Conservation (phyloP, 1,140 invertebrate species). For the Bombus superbus region DNA sequence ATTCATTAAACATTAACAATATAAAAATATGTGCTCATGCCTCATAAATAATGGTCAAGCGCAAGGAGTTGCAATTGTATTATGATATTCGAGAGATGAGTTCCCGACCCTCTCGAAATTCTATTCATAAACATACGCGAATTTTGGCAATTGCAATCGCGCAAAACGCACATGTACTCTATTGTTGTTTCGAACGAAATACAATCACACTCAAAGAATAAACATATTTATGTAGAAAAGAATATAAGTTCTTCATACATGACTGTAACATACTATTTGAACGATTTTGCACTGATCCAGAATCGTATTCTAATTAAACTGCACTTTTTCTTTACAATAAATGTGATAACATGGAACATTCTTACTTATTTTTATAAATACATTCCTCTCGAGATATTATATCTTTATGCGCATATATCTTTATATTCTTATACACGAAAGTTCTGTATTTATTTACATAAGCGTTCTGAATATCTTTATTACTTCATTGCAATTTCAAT, state of each 20-base stretch:
- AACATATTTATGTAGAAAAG: conserved; percentile 17
- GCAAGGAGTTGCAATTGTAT: conserved; percentile 23
- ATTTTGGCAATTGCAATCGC: not conserved
- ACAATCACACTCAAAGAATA: conserved; percentile 30
- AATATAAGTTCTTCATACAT: conserved; percentile 23
- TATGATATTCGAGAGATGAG: conserved; percentile 15
- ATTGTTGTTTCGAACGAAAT: conserved; percentile 18
- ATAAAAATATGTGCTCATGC: conserved; percentile 13
- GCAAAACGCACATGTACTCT: not conserved
- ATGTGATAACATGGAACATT: conserved; percentile 17
- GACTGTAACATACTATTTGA: not conserved
- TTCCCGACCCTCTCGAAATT: conserved; percentile 17
- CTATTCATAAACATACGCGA: not conserved
- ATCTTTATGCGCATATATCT: conserved; percentile 26
- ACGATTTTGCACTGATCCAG: conserved; percentile 2
- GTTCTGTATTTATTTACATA: conserved; percentile 30
- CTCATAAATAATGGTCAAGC: not conserved
- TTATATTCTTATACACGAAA: conserved; percentile 1
- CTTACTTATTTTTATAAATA: conserved; percentile 11
- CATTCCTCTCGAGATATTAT: conserved; percentile 9
- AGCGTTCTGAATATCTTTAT: not conserved
- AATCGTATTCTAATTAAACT: conserved; percentile 19
- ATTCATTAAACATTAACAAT: conserved; percentile 21
- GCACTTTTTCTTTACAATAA: not conserved
- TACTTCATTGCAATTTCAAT: not conserved